phyloP scores from a whole-genome alignment of 2,113 vertebrate genomes.

The Nycticebus coucang region DNA sequence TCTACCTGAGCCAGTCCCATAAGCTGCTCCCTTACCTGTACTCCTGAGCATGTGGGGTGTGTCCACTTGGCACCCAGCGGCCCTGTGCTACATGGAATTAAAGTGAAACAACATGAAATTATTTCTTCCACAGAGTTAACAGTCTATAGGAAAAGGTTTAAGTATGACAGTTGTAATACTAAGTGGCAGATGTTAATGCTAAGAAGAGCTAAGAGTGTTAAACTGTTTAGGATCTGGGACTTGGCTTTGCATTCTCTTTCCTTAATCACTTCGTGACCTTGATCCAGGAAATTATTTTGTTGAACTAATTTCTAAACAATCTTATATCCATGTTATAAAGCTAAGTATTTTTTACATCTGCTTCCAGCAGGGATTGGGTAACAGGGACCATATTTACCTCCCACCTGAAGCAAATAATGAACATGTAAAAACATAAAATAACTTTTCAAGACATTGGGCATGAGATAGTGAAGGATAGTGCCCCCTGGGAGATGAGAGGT shows the following conservation, averaged over 20 bases:
- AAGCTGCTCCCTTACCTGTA: too few relatives aligned
- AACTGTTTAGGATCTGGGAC: background rate
- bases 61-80: fast-evolving
- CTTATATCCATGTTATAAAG: background rate
- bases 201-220: background rate
- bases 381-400: background rate
- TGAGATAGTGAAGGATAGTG: background rate
- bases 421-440: background rate
- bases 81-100: too few relatives aligned
- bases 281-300: background rate
- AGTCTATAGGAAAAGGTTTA: background rate
- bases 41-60: background rate
- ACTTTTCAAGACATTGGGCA: background rate
- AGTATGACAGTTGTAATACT: background rate
- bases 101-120: background rate
- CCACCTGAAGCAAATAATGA: background rate
- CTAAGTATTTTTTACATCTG: background rate
- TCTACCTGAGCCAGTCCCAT: background rate
- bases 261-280: background rate
- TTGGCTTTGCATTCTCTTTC: background rate
- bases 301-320: background rate
- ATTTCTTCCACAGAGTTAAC: background rate
- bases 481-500: background rate
- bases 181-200: background rate
- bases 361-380: background rate